Conservation (phyloP, 2,888 invertebrate species). For the Lomographa bimaculata region DNA sequence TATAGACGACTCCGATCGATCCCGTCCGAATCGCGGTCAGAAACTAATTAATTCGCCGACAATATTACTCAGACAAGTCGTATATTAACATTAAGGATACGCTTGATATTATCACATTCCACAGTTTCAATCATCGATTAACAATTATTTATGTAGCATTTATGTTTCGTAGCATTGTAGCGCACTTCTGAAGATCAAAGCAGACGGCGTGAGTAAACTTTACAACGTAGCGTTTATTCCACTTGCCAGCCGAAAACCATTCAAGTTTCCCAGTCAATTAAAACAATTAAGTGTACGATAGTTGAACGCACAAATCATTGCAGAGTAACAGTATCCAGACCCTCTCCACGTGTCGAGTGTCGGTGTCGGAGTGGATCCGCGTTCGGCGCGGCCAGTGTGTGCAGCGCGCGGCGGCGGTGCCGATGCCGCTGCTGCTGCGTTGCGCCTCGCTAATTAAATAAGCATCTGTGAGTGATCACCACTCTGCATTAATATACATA, state of each 20-base stretch:
- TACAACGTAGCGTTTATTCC: not conserved
- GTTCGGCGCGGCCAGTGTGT: too few species aligned
- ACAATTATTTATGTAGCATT: too few species aligned
- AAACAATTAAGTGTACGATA: constrained; percentile 32
- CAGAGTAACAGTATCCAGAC: constrained; percentile 8
- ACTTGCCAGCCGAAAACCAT: constrained; percentile 13
- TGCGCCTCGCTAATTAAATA: constrained; percentile 21
- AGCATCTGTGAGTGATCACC: constrained; percentile 11
- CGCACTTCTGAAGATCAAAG: too few species aligned
- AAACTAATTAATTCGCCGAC: constrained; percentile 4
- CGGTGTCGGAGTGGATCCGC: too few species aligned
- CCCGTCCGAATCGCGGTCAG: not conserved
- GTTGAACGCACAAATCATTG: constrained; percentile 23
- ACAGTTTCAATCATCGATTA: not conserved
- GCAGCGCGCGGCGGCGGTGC: too few species aligned
- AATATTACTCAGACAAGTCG: not conserved
- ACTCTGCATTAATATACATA: constrained; percentile 28
- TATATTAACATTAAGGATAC: not conserved
- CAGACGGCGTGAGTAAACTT: not conserved
- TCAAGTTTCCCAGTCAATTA: constrained; percentile 33
- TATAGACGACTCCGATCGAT: not conserved
- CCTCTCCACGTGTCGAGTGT: not conserved
- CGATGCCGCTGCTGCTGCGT: not conserved
- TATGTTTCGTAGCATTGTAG: too few species aligned
- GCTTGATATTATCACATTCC: not conserved